Conservation (phyloP, 2,797 vertebrate genomes). For the Chromis chromis region DNA sequence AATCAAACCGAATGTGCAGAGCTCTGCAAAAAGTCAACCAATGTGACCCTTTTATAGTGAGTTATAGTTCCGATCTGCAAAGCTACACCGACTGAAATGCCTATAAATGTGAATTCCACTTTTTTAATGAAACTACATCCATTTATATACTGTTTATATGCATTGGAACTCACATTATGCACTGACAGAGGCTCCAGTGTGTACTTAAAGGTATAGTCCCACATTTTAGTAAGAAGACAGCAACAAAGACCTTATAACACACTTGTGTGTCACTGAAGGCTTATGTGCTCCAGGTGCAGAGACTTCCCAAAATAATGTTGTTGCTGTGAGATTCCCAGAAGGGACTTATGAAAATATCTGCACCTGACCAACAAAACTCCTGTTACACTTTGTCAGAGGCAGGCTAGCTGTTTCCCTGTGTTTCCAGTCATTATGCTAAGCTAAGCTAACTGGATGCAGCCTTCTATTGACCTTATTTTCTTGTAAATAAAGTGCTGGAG, state of each 20-base stretch:
- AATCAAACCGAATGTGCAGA: conserved; percentile 24
- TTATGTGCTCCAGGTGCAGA: too few relatives aligned
- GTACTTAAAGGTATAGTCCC: not conserved
- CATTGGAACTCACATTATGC: conserved; percentile 1
- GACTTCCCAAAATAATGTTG: too few relatives aligned
- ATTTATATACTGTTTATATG: not conserved
- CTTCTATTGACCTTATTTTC: not conserved
- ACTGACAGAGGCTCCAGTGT: not conserved
- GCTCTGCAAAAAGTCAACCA: conserved; percentile 30
- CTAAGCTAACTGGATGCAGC: not conserved
- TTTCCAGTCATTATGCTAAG: not conserved
- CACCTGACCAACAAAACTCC: not conserved
- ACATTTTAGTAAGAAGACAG: not conserved
- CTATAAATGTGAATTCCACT: conserved; percentile 1
- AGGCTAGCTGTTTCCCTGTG: not conserved
- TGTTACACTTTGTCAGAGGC: not conserved
- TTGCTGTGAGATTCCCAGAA: too few relatives aligned
- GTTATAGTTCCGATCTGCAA: conserved; percentile 14
- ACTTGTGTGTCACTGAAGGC: too few relatives aligned
- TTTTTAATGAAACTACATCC: not conserved
- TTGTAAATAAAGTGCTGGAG: too few relatives aligned
- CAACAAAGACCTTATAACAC: too few relatives aligned
- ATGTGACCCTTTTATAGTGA: conserved; percentile 15
- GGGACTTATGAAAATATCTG: too few relatives aligned
- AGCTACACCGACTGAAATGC: not conserved